Evolutionary conservation across 2,113 vertebrate species (phyloP), one percentile per base, ranked within the genome.

Genomic region (Corynorhinus townsendii): DNA sequence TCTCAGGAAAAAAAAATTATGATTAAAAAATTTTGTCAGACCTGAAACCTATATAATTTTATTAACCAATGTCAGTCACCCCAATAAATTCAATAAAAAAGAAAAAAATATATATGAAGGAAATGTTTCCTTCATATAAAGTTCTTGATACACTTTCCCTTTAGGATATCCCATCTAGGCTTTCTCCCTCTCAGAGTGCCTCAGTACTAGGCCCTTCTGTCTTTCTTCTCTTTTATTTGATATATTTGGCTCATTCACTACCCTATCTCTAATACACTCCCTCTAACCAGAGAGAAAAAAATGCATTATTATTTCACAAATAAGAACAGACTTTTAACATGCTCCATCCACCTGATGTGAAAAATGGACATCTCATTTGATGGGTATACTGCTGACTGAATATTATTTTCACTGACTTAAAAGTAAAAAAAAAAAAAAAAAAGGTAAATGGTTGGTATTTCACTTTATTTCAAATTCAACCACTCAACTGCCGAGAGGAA

Each of bases 391-490:
- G 43, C 28, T 33, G 35, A 79, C 1, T 17, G 5, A 93, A 73
- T 2, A 69, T 2, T 24, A 54, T 84, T 95, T 87, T 72, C 52
- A 16, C 2, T 30, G 40, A 77, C 40, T 90, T 95, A 85, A 64
- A 92, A 90, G 76, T 76, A 49, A 97, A 93, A 90, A 38, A 62
- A 38, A 15, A 64, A 64, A 30, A 59, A 96, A 90, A 86, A 35
- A 86, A 52, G 90, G 49, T 62, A 83, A 93, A 62, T 68, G 28
- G 49, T 15, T 75, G 38, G 10, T 89, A 89, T 91, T 92, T 68
- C 24, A 47, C 89, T 92, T 68, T 20, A 47, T 69, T 93, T 96
- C 73, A 93, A 45, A 94, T 71, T 84, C 82, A 93, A 71, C 49
- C 52, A 82, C 24, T 86, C 43, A 86, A n/a, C 40, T 80, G 49